These are phyloP conservation scores for Hoplodrina ambigua DNA, from an alignment of 2,888 invertebrate genomes.

Conservation along the genomic window DNA sequence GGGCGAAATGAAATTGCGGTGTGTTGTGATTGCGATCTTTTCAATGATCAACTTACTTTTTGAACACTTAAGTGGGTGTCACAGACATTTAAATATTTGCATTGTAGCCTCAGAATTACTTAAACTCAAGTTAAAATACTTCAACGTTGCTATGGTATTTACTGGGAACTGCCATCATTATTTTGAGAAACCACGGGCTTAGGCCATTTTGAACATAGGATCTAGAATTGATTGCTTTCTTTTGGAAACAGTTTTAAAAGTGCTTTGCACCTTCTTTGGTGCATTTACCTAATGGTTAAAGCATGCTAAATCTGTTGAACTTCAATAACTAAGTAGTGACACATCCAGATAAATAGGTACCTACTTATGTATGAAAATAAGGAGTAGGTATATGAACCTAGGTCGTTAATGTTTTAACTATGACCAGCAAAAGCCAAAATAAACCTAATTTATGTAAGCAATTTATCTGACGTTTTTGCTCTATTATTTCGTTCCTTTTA, in stretches of 20 bases:
- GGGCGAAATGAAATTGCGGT: constrained; percentile 85
- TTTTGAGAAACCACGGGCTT: not conserved
- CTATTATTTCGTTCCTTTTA: constrained; percentile 36
- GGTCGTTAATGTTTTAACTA: not conserved
- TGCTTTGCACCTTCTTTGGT: not conserved
- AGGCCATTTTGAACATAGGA: constrained; percentile 25
- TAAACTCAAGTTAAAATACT: constrained; percentile 26
- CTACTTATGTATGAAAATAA: too few species aligned
- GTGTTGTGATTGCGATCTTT: constrained; percentile 80
- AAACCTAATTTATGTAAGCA: constrained; percentile 32
- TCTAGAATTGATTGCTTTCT: not conserved
- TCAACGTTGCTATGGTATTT: constrained; percentile 13
- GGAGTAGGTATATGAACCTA: constrained; percentile 8
- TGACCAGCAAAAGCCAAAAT: constrained; percentile 22
- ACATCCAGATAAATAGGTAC: not conserved
- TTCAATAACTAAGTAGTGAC: not conserved
- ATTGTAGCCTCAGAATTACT: constrained; percentile 52
- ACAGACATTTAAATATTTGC: constrained; percentile 67
- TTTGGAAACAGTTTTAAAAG: constrained; percentile 1
- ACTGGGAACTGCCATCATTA: constrained; percentile 1
- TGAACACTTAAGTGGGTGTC: constrained; percentile 74
- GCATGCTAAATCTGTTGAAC: not conserved
- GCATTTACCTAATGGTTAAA: not conserved
- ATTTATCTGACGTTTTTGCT: constrained; percentile 31
- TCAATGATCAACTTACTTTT: constrained; percentile 79